phyloP scores from a whole-genome alignment of 2,113 vertebrate species.

The Gobio gobio region DNA sequence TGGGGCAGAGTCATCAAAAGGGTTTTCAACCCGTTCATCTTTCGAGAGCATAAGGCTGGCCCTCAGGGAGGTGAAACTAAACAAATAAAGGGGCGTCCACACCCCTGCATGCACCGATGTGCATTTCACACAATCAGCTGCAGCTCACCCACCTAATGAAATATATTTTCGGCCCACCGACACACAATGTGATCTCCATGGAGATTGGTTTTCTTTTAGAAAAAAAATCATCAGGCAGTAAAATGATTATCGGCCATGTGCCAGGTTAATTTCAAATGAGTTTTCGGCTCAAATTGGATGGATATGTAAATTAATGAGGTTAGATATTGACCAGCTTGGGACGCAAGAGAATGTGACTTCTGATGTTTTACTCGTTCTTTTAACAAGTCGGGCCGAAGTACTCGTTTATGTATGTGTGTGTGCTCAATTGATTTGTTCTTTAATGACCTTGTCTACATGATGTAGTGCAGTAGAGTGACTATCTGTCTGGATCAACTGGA shows the following conservation, averaged over 20 bases:
- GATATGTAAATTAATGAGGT: conserved; percentile 33
- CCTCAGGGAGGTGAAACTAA: conserved; percentile 52
- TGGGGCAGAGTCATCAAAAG: conserved; percentile 51
- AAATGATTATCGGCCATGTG: conserved; percentile 39
- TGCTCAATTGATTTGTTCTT: conserved; percentile 55
- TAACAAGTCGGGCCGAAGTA: conserved; percentile 36
- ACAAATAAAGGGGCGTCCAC: conserved; percentile 49
- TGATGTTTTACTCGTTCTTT: conserved; percentile 31
- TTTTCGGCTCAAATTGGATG: conserved; percentile 27
- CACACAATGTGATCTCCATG: conserved; percentile 36
- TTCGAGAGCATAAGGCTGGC: conserved; percentile 35
- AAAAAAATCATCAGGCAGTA: conserved; percentile 18
- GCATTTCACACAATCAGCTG: conserved; percentile 38
- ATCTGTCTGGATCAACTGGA: conserved; percentile 22
- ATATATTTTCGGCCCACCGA: conserved; percentile 17
- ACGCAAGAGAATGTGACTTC: conserved; percentile 25
- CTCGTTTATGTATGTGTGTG: neutral
- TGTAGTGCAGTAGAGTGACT: conserved; percentile 49
- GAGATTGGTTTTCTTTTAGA: conserved; percentile 34
- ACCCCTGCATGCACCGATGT: conserved; percentile 8
- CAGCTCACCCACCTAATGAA: conserved; percentile 36
- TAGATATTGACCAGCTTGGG: conserved; percentile 20
- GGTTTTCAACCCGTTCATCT: conserved; percentile 42
- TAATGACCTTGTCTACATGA: conserved; percentile 66
- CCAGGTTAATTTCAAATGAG: conserved; percentile 29